Evolutionary conservation across 2,113 vertebrate species (phyloP).

Genomic region (Archilochus colubris): DNA sequence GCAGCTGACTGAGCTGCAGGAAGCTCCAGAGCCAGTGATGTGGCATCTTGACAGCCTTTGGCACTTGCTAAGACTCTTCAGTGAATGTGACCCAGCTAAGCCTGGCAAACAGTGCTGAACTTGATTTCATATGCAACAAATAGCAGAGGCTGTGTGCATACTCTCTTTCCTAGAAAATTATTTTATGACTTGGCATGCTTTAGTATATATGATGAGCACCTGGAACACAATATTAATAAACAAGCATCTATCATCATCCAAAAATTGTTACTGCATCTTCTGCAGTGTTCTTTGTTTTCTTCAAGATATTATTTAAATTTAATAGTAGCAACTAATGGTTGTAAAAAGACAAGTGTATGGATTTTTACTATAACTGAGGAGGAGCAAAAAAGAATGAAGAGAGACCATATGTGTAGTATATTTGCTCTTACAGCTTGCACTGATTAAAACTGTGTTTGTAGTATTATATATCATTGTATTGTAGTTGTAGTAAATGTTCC

Average conservation of each 20-base stretch:
- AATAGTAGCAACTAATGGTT: slow-evolving; percentile 32
- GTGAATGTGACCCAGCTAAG: neutral
- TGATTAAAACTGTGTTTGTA: slow-evolving; percentile 78
- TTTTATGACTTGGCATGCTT: neutral
- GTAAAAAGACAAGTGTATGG: neutral
- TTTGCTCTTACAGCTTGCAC: slow-evolving; percentile 57
- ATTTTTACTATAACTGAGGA: slow-evolving; percentile 38
- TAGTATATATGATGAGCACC: neutral
- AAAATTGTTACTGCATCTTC: slow-evolving; percentile 23
- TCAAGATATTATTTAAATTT: neutral
- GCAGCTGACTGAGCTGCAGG: neutral
- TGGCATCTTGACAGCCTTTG: neutral
- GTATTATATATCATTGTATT: slow-evolving; percentile 68
- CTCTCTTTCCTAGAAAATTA: neutral
- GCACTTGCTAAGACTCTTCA: neutral
- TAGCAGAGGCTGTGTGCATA: neutral
- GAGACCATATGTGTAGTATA: slow-evolving; percentile 16
- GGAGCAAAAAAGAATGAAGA: neutral
- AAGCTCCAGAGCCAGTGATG: neutral
- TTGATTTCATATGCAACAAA: neutral
- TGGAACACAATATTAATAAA: slow-evolving; percentile 26
- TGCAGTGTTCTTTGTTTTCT: neutral
- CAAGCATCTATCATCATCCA: neutral
- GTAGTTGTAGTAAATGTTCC: slow-evolving; percentile 81
- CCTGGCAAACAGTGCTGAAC: neutral